Conservation (phyloP, 2,797 vertebrate species). For the Smutsia gigantea region DNA sequence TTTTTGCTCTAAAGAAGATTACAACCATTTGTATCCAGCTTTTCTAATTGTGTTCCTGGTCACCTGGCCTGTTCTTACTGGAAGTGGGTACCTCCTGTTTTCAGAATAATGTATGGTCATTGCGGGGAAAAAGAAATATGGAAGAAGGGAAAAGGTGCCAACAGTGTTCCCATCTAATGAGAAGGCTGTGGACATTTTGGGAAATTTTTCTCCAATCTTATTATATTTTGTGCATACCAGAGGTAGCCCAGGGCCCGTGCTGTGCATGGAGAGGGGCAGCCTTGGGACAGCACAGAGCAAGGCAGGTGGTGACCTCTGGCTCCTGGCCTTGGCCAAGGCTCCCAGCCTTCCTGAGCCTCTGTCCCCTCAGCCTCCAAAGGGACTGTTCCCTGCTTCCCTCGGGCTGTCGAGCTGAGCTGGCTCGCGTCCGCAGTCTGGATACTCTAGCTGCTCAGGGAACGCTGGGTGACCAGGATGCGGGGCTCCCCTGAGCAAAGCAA, state of each 20-base stretch:
- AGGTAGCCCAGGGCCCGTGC: accelerated
- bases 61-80: accelerated
- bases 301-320: accelerated
- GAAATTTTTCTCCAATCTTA: accelerated
- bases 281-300: accelerated
- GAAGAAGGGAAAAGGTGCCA: accelerated
- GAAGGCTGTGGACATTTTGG: accelerated
- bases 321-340: not conserved
- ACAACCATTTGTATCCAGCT: accelerated
- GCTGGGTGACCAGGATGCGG: accelerated
- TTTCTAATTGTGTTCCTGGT: accelerated
- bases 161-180: accelerated
- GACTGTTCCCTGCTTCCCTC: accelerated
- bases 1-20: not conserved
- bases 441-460: accelerated
- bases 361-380: not conserved
- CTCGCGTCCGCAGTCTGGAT: accelerated
- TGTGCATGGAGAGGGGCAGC: accelerated
- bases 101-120: accelerated
- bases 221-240: accelerated
- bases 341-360: not conserved
- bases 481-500: accelerated
- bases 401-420: accelerated
- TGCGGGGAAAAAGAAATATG: not conserved
- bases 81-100: accelerated